Evolutionary conservation across 2,113 vertebrate genomes (phyloP), one percentile per base, ranked within the genome.

Genomic region (Tylochromis polylepis): DNA sequence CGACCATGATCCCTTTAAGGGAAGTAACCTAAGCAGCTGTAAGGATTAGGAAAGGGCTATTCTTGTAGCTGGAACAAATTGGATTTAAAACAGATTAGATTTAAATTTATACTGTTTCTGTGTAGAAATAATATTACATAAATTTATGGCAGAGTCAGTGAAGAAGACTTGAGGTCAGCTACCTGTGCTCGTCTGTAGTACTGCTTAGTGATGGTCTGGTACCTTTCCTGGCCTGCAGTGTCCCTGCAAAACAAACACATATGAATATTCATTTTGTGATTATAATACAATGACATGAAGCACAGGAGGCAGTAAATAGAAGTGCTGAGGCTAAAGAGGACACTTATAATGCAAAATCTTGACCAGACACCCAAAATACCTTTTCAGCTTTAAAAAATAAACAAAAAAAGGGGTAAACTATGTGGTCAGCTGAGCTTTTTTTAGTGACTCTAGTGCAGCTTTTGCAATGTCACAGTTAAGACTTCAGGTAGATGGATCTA

Each of bases 191-290:
- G 95, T 90, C 98, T 97, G 93, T 99, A 99, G 95, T 99, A 99
- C 97, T 99, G 98, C 91, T 99, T 99, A 16, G 98, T 99, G 95
- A 99, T 99, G 90, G 98, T 99, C 95, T 99, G 98, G 94, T 99
- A 99, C 87, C 98, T 94, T 91, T 99, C 98, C 93, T 99, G 98
- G n/a, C 98, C 98, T 0, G 98, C 98, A 1, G 98, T 99, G 94
- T 99, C 98, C 98, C 98, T 99, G 89, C 4, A 92, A 78, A 87
- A 22, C 46, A 49, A 79, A 62, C 38, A 91, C 53, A 95, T 62
- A 81, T 15, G 8, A 85, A 29, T 29, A 87, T 46, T 11, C 24
- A 59, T 24, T n/a, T 18, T 51, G 41, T 77, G 5, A 87, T 57
- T 49, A 51, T 53, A 77, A 51, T 77, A n/a, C 72, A 51, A 31